Percentiles rank a stretch among this genome's conserved stretches.
Conservation (phyloP, 2,888 invertebrate species). For the Eupithecia tripunctaria region DNA sequence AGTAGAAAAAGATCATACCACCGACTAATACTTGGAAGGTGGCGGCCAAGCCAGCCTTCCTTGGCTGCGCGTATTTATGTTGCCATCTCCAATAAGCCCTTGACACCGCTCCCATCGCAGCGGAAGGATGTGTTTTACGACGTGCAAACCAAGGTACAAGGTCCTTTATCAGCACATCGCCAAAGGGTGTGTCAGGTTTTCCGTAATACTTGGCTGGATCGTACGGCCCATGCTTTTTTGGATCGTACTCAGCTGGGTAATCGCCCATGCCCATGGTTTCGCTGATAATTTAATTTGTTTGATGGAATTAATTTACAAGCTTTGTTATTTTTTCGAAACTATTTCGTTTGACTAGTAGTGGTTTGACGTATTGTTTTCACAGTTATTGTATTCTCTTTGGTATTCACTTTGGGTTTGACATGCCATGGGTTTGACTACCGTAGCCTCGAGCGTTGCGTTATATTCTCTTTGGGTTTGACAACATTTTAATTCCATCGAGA, state of each 20-base stretch:
- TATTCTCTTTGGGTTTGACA: too few relatives aligned
- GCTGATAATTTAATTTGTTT: neutral
- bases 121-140: neutral
- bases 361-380: too few relatives aligned
- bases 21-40: constrained; percentile 86
- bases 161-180: neutral
- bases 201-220: constrained; percentile 3
- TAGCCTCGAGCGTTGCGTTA: too few relatives aligned
- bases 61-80: constrained; percentile 89
- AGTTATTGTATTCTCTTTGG: too few relatives aligned
- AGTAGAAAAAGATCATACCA: constrained; percentile 87
- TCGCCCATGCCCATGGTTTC: neutral
- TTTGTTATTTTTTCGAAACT: too few relatives aligned
- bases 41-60: constrained; percentile 87
- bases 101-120: constrained; percentile 50
- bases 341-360: neutral
- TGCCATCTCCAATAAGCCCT: constrained; percentile 89
- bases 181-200: constrained; percentile 1
- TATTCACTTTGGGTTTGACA: too few relatives aligned
- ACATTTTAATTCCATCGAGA: too few relatives aligned
- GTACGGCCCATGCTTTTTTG: neutral
- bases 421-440: too few relatives aligned
- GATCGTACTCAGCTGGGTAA: constrained; percentile 1
- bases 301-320: neutral
- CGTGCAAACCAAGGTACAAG: neutral